Evolutionary conservation across 1,140 invertebrate species (phyloP), one percentile per base, ranked within the genome.

Genomic region (Aphaenogaster rudis): DNA sequence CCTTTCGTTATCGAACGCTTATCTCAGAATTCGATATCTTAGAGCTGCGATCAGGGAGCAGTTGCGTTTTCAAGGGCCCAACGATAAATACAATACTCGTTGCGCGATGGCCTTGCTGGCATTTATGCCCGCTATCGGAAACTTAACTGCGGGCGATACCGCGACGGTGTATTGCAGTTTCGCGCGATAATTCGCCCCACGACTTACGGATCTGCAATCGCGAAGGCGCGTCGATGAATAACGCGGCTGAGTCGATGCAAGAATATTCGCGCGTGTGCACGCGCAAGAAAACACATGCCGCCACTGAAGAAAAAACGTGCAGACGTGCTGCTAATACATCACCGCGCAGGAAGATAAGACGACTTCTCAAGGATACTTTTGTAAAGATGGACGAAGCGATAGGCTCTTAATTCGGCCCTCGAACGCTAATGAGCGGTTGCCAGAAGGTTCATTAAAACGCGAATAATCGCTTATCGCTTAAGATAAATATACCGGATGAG

Each of bases 21-120:
- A 69, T 69, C 42, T 69, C 6, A 6, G 21, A 50, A 13, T 33
- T 54, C n/a, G 59, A 72, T 81, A 82, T 74, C 39, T 72, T 42
- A 13, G 54, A 59, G 28, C 42, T 13, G 48, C n/a, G 6, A 9
- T 5, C 28, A 84, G 50, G 13, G 54, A 84, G 21, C 42, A 17
- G 42, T 59, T 45, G 69, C 77, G 48, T 79, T 79, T 86, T 88
- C 80, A 88, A 88, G 80, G 87, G 87, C 84, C 28, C 8, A 36
- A 15, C 28, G 74, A 86, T 86, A 86, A 86, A 63, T n/a, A 76
- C 17, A 17, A 36, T 63, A 42, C 45, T 48, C n/a, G 50, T 86
- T 45, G 57, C 33, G 48, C 63, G 63, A 72, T 78, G 88, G 71
- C 88, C 85, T 90, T 89, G 77, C 11, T n/a, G 13, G n/a, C 66